Evolutionary conservation across 2,113 vertebrate species (phyloP), one percentile per base, ranked within the genome.

Genomic region (Herpailurus yagouaroundi): DNA sequence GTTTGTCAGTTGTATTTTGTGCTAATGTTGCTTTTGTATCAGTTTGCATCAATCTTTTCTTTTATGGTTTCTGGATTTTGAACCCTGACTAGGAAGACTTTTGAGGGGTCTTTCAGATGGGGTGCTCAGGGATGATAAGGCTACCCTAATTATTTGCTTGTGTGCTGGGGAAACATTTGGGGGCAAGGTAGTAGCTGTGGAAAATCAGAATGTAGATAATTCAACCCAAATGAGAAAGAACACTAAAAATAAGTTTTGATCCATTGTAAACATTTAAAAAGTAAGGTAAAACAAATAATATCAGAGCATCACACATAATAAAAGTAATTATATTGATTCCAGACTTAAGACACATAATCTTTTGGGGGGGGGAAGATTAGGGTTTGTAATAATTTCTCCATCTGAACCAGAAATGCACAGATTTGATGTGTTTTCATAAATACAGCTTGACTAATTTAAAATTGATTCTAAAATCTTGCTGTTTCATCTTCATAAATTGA

Each of bases 401-500:
- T 60, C 77, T 36, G 77, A 96, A 83, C 18, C 7, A 94, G 36
- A 38, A 60, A 87, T 82, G 48, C 66, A 88, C 64, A 95, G 73
- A n/a, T 86, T 85, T 95, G 45, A 91, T 86, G 48, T 50, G 38
- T 97, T 97, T 94, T 96, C 81, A 98, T 91, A 96, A 95, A 94
- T 95, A 93, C 81, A 97, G 89, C 77, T 91, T 93, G 92, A 73
- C 50, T 89, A 92, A 83, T 88, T 94, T 95, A 85, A 98, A 96
- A 97, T 93, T 86, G 95, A 95, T 96, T 96, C 94, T 3, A 93
- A 97, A 97, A 97, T 94, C 82, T 91, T 97, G 93, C 96, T 96
- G 73, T 95, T 98, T 98, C 94, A 89, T 85, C 96, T 96, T 95
- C 45, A 94, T 94, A 95, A 89, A 96, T 96, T 96, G 74, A 97